These are phyloP conservation scores for Prosopocoilus inquinatus DNA, from an alignment of 2,888 invertebrate genomes.

Conservation along the genomic window DNA sequence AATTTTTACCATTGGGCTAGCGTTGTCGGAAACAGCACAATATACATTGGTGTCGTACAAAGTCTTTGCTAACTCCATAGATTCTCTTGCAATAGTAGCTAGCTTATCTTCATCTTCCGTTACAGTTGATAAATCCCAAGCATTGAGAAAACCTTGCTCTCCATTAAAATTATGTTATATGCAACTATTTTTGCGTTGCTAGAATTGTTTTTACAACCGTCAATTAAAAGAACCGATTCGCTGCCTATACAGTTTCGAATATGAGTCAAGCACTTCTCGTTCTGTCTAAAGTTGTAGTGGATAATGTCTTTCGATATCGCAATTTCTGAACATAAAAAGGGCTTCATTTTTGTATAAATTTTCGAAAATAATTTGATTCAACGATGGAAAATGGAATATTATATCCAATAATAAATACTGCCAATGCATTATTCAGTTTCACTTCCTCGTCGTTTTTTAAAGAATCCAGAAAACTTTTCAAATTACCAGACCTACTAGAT, in stretches of 20 bases:
- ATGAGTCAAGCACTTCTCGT: neutral
- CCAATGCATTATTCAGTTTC: constrained; percentile 4
- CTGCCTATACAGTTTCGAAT: neutral
- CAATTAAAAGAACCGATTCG: constrained; percentile 16
- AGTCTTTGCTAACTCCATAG: constrained; percentile 17
- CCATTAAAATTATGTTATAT: constrained; percentile 14
- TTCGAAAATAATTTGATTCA: constrained; percentile 2
- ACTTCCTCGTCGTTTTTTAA: neutral
- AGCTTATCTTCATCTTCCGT: constrained; percentile 15
- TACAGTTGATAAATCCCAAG: constrained; percentile 23
- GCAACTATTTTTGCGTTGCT: constrained; percentile 17
- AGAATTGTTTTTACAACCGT: constrained; percentile 21
- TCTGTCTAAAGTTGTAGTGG: constrained; percentile 3
- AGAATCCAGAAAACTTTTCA: no score
- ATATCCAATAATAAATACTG: constrained; percentile 7
- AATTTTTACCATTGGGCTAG: constrained; percentile 22
- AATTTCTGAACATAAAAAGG: constrained; percentile 1
- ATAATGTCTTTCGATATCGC: neutral
- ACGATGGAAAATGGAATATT: constrained; percentile 6
- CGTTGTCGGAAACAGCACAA: constrained; percentile 26
- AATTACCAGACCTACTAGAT: no score
- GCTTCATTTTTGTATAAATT: constrained; percentile 4
- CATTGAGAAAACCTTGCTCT: constrained; percentile 20
- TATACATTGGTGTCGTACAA: constrained; percentile 19
- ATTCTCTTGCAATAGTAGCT: constrained; percentile 15